Percentiles rank a stretch among this genome's conserved stretches.
These are phyloP conservation scores for Oreochromis aureus DNA, from an alignment of 2,113 vertebrate species.

Conservation along the genomic window DNA sequence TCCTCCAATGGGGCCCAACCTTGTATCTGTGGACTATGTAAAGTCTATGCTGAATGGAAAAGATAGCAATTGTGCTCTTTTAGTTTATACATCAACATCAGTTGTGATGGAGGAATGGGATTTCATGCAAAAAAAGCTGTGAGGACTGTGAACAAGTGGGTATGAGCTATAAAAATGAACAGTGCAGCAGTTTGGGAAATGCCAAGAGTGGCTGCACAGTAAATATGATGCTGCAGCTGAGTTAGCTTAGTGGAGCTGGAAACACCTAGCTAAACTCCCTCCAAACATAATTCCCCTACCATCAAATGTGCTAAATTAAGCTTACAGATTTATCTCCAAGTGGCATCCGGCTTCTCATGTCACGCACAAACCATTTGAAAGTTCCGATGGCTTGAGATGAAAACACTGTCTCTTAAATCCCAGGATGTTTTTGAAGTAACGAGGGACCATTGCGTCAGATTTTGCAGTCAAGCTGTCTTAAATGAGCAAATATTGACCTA, in stretches of 20 bases:
- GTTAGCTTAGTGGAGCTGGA: neutral
- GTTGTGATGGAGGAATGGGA: neutral
- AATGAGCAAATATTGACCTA: conserved; percentile 16
- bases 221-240: neutral
- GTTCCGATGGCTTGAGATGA: neutral
- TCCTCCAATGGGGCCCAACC: conserved; percentile 12
- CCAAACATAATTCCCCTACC: neutral
- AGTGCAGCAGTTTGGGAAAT: neutral
- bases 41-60: neutral
- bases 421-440: neutral
- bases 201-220: neutral
- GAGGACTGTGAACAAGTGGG: neutral
- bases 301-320: neutral
- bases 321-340: neutral
- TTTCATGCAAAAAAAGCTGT: neutral
- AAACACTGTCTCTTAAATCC: neutral
- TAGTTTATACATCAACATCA: neutral
- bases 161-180: neutral
- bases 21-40: conserved; percentile 9
- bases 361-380: neutral
- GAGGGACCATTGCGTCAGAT: neutral
- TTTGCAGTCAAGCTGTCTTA: neutral
- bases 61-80: neutral
- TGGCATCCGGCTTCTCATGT: neutral
- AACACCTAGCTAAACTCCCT: neutral